A percentile compares a stretch with the other conserved stretches of the same genome.
Evolutionary conservation across 2,113 vertebrate species (phyloP).

Genomic region (Piprites chloris): DNA sequence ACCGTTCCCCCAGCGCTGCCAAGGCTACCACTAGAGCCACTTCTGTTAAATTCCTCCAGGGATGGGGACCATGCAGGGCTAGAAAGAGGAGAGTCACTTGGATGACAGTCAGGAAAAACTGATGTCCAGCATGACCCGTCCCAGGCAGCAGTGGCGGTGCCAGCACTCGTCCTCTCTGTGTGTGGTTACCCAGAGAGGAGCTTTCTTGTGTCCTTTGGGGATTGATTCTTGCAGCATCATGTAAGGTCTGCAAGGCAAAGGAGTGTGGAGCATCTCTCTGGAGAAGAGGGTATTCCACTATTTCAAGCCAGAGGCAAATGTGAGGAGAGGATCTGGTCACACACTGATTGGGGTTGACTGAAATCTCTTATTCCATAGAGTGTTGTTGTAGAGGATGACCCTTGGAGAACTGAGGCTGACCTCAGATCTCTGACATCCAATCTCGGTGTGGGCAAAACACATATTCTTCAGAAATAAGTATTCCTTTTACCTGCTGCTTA

Average conservation of each 20-base stretch:
- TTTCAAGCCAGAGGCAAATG: not conserved
- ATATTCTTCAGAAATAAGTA: not conserved
- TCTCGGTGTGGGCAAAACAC: not conserved
- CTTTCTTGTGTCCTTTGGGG: not conserved
- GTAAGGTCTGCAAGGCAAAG: not conserved
- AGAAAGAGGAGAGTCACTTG: not conserved
- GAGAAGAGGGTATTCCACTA: accelerated
- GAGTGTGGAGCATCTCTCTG: not conserved
- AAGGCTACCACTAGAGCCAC: not conserved
- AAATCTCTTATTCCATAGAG: not conserved
- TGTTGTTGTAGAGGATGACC: not conserved
- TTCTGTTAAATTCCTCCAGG: not conserved
- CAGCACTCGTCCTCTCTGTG: not conserved
- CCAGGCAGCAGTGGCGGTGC: not conserved
- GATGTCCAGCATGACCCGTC: not conserved
- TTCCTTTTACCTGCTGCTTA: not conserved
- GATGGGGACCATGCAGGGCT: not conserved
- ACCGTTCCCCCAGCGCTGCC: not conserved
- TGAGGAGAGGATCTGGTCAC: not conserved
- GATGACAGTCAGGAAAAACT: not conserved
- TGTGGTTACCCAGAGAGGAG: not conserved
- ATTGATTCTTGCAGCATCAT: not conserved
- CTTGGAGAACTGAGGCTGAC: not conserved
- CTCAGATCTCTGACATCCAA: not conserved
- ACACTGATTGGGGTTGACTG: not conserved